Conservation (phyloP, 2,888 invertebrate genomes). For the Ochropacha duplaris region DNA sequence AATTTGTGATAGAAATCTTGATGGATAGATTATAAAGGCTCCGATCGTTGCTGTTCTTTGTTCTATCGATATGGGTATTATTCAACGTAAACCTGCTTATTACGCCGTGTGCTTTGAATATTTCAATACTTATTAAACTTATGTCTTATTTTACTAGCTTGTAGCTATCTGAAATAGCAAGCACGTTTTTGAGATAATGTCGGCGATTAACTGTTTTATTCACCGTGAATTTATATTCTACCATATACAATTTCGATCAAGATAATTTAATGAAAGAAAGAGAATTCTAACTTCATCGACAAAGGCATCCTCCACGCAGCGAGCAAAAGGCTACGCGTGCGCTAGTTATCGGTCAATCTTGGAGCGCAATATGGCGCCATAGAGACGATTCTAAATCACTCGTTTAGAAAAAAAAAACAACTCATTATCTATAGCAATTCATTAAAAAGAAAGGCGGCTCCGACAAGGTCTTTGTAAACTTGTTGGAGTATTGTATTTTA, state of each 20-base stretch:
- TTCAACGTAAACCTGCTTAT: neutral
- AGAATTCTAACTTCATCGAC: constrained; percentile 20
- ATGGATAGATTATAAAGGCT: constrained; percentile 61
- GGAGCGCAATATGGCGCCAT: constrained; percentile 58
- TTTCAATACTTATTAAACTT: neutral
- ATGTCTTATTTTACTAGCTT: neutral
- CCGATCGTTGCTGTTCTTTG: constrained; percentile 34
- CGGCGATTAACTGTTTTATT: neutral
- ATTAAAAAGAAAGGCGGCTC: constrained; percentile 25
- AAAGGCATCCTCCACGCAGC: constrained; percentile 23
- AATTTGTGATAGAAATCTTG: constrained; percentile 66
- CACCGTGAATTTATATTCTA: neutral
- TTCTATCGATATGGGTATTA: constrained; percentile 22
- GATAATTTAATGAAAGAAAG: constrained; percentile 7
- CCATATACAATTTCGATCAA: neutral
- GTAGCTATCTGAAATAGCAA: neutral
- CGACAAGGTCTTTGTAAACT: constrained; percentile 9
- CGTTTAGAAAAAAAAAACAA: constrained; percentile 46
- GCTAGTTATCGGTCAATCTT: constrained; percentile 47
- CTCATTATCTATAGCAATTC: constrained; percentile 39
- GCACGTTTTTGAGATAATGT: neutral
- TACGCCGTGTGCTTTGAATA: neutral
- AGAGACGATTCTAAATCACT: constrained; percentile 55
- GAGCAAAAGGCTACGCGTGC: constrained; percentile 40
- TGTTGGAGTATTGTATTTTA: constrained; percentile 13